Evolutionary conservation across 2,888 invertebrate genomes (phyloP).

Genomic region (Drosophila ochracea): DNA sequence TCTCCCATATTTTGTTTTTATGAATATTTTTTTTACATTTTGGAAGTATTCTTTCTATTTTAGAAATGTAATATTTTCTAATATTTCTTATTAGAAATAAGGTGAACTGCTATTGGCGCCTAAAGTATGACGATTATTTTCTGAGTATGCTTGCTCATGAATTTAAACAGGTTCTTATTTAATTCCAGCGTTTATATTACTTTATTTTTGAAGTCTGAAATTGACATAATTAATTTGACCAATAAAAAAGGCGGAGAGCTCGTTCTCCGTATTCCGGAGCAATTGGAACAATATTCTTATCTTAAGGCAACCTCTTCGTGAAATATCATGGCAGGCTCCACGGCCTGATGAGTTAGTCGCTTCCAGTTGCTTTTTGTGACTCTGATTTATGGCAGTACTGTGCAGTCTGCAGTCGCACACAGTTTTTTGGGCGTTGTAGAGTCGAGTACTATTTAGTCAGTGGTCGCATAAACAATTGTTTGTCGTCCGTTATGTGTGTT

Average conservation of each 20-base stretch:
- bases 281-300: not conserved
- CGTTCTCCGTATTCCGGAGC: not conserved
- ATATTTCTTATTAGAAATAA: not conserved
- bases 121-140: not conserved
- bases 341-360: not conserved
- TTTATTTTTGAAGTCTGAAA: not conserved
- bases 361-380: not conserved
- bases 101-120: not conserved
- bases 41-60: too few relatives aligned
- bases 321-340: not conserved
- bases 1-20: not conserved
- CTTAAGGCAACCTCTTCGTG: not conserved
- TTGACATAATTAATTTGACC: not conserved
- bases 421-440: slow-evolving; percentile 8
- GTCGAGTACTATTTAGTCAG: slow-evolving; percentile 19
- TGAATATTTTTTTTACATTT: not conserved
- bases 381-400: slow-evolving; percentile 14
- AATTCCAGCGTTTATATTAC: not conserved
- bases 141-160: too few relatives aligned
- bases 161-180: not conserved
- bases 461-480: slow-evolving; percentile 30
- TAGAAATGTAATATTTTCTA: not conserved
- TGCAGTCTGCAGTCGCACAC: not conserved
- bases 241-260: not conserved
- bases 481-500: slow-evolving; percentile 18